These are phyloP conservation scores for Otolemur garnettii DNA, from an alignment of 2,113 vertebrate genomes.

Conservation along the genomic window DNA sequence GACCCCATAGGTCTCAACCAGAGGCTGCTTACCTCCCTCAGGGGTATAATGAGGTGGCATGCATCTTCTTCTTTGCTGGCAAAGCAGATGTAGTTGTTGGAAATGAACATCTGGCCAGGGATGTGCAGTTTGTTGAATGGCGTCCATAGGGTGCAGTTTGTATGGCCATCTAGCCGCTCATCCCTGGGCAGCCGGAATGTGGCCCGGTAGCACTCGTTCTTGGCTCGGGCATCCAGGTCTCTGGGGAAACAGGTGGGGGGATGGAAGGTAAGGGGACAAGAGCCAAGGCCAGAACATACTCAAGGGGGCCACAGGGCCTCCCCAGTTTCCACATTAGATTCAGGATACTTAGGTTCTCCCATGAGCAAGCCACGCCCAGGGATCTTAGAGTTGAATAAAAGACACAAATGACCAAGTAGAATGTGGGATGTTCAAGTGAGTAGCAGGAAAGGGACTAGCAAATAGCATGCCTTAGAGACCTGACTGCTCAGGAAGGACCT, in stretches of 20 bases:
- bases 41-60: slow-evolving; percentile 97
- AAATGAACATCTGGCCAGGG: slow-evolving; percentile 97
- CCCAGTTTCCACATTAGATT: background rate
- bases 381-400: background rate
- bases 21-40: slow-evolving; percentile 92
- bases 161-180: slow-evolving; percentile 97
- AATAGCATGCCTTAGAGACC: background rate
- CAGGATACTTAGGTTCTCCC: background rate
- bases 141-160: slow-evolving; percentile 97
- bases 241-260: slow-evolving; percentile 83
- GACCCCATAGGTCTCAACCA: background rate
- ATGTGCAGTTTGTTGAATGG: slow-evolving; percentile 98
- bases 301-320: background rate
- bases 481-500: background rate
- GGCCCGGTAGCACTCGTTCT: slow-evolving; percentile 95
- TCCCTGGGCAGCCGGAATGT: slow-evolving; percentile 95
- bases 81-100: slow-evolving; percentile 98
- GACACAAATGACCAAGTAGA: background rate
- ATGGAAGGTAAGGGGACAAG: background rate
- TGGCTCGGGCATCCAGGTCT: slow-evolving; percentile 96
- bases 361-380: background rate
- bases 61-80: slow-evolving; percentile 95
- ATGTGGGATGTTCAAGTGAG: fast-evolving
- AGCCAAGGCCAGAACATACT: background rate
- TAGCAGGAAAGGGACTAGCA: background rate